Evolutionary conservation across 2,113 vertebrate genomes (phyloP).

Genomic region (Poecilia latipinna): DNA sequence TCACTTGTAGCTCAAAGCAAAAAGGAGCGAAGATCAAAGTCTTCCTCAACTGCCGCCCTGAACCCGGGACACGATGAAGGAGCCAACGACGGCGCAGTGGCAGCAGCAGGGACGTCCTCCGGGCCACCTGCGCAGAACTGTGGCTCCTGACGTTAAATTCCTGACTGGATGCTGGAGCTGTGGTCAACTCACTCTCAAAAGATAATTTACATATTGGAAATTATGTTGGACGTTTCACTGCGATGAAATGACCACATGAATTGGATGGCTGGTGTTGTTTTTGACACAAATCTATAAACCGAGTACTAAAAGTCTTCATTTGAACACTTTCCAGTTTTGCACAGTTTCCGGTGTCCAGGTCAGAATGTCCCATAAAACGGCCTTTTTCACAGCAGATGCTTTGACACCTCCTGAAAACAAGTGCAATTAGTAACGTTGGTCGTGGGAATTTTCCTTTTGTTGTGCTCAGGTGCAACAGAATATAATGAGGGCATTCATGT

Average conservation of each 20-base stretch:
- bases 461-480: not conserved
- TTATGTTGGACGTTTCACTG: not conserved
- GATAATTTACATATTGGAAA: not conserved
- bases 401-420: not conserved
- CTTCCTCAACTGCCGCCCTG: constrained; percentile 3
- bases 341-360: constrained; percentile 1
- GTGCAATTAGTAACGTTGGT: not conserved
- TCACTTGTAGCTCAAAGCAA: constrained; percentile 49
- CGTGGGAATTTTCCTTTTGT: not conserved
- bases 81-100: not conserved
- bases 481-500: not conserved
- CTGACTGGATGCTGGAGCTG: constrained; percentile 27
- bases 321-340: constrained; percentile 3
- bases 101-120: not conserved
- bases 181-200: not conserved
- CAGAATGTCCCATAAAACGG: not conserved
- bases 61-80: constrained; percentile 29
- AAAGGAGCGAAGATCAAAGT: not conserved
- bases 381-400: constrained; percentile 23
- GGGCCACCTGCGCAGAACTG: constrained; percentile 51
- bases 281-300: not conserved
- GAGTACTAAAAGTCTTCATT: not conserved
- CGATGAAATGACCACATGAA: not conserved
- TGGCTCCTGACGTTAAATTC: constrained; percentile 72
- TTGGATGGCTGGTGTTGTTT: not conserved